These are phyloP conservation scores for Anodontia alba DNA, from an alignment of 2,888 invertebrate species.

Conservation along the genomic window DNA sequence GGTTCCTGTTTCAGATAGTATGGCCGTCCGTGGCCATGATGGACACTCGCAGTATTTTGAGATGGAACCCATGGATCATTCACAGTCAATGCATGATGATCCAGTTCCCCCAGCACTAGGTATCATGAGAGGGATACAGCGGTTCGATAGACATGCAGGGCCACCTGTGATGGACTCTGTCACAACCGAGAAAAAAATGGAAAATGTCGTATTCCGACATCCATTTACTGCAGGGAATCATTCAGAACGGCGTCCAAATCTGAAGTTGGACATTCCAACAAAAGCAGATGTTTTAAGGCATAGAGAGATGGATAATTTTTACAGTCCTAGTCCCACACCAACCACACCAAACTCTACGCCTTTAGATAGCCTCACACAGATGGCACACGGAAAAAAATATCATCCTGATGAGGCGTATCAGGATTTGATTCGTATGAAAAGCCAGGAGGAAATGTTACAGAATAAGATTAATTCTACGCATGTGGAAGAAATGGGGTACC, in stretches of 20 bases:
- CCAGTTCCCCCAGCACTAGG: constrained; percentile 55
- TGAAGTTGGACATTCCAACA: constrained; percentile 54
- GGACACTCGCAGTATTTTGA: constrained; percentile 54
- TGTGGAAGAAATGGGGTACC: neutral
- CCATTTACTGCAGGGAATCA: constrained; percentile 22
- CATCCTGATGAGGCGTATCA: constrained; percentile 66
- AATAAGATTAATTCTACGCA: constrained; percentile 12
- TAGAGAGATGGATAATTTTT: constrained; percentile 39
- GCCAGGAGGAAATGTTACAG: constrained; percentile 53
- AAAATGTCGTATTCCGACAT: constrained; percentile 35
- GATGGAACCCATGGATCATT: constrained; percentile 56
- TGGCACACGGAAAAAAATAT: constrained; percentile 58
- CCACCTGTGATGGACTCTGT: constrained; percentile 33
- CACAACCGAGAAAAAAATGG: constrained; percentile 38
- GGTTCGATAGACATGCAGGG: constrained; percentile 33
- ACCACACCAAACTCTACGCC: constrained; percentile 52
- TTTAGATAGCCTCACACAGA: constrained; percentile 64
- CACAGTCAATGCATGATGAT: constrained; percentile 49
- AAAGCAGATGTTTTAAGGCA: constrained; percentile 21
- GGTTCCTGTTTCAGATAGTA: constrained; percentile 48
- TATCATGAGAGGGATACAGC: constrained; percentile 59
- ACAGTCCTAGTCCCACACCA: constrained; percentile 67
- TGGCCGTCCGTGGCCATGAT: constrained; percentile 53
- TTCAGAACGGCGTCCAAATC: constrained; percentile 40
- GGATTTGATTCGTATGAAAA: constrained; percentile 68